Base-by-base conservation (phyloP, 2,888 invertebrate species). In the Polietes domitor region DNA sequence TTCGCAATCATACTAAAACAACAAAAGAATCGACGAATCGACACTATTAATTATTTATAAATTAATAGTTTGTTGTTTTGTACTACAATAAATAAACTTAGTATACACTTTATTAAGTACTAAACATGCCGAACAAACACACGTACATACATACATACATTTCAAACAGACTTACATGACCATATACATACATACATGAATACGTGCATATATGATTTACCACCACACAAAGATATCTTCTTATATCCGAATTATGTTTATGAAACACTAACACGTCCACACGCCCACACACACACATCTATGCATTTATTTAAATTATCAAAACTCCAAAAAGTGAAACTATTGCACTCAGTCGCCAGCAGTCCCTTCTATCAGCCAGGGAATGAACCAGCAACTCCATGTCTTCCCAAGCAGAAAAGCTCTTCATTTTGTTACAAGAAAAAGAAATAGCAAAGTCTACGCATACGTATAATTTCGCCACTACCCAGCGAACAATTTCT, bases 1-100 rank as follows among this genome's bases (percentile, higher is more conserved):
- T 90, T 90, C 90, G 90, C 90, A 90, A 89, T 85, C 83, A 85
- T 86, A 85, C 50, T 83, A 74, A 73, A 82, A n/a, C n/a, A n/a
- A n/a, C n/a, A 50, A 70, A 43, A 47, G 53, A 74, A 82, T 65
- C 43, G 43, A 68, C 68, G 41, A 68, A 68, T 41, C 61, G 61
- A 61, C 28, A 71, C 53, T 71, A 58, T 58, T 58, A 58, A 73
- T 58, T 58, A 41, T 58, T 43, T 58, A 73, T 26, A 73, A 68
- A 37, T 55, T n/a, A 72, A 41, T 37, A 68, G 68, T 68, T 53
- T 32, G 53, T 72, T 72, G 41, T 41, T 58, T 58, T 73, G 24
- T 41, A 73, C 72, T 68, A 68, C 68, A 68, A 43, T 68, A 68
- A 61, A 68, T 68, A 61, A 68, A 19, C 43, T 68, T 68, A 68